phyloP scores from a whole-genome alignment of 2,797 vertebrate genomes.

The Hephaestus fuliginosus region DNA sequence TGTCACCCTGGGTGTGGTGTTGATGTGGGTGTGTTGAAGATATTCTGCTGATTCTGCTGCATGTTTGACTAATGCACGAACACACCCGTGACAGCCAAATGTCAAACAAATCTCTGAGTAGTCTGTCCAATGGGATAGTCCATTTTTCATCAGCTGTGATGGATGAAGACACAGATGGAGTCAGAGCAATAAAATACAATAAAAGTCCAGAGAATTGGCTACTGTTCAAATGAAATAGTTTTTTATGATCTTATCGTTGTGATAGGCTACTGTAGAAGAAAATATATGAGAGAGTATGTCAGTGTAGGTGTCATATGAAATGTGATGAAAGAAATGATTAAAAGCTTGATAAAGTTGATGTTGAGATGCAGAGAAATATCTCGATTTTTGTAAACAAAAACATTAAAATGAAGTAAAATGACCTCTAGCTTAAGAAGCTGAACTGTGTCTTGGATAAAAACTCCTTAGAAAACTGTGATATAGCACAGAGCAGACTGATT shows the following conservation, averaged over 20 bases:
- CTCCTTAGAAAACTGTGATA: background rate
- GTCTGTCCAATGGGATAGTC: background rate
- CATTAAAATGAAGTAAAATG: background rate
- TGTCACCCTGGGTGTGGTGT: background rate
- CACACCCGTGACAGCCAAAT: background rate
- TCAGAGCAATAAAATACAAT: slow-evolving; percentile 2
- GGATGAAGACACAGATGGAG: slow-evolving; percentile 10
- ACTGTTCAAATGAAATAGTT: background rate
- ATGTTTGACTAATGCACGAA: slow-evolving; percentile 6
- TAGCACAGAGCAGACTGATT: slow-evolving; percentile 1
- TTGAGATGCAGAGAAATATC: slow-evolving; percentile 4
- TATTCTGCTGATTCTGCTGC: slow-evolving; percentile 41
- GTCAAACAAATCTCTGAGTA: slow-evolving; percentile 4
- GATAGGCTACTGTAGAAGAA: background rate
- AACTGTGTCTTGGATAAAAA: background rate
- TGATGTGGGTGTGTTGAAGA: background rate
- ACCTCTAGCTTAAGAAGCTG: background rate
- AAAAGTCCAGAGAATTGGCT: background rate
- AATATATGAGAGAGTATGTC: background rate
- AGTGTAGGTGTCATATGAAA: background rate
- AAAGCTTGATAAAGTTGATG: background rate
- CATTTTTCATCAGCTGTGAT: slow-evolving; percentile 19
- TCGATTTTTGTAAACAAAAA: background rate
- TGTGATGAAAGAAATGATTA: background rate
- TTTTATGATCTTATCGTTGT: background rate